Percentiles rank a stretch among this genome's conserved stretches.
These are phyloP conservation scores for Mormyrus hasselquistii DNA, from an alignment of 2,797 vertebrate genomes.

Conservation along the genomic window DNA sequence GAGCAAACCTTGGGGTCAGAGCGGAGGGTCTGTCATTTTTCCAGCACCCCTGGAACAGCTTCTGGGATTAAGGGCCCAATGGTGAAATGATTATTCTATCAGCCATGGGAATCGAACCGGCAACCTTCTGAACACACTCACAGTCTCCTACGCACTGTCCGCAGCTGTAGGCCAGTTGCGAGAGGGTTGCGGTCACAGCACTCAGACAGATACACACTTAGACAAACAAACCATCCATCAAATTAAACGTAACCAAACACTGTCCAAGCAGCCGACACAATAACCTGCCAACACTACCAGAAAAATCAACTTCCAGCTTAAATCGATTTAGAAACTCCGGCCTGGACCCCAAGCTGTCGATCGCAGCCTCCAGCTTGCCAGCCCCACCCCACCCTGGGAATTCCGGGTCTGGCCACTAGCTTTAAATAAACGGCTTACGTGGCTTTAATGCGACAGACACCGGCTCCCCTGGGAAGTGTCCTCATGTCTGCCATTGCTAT, in stretches of 20 bases:
- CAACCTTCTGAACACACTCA: neutral
- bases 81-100: neutral
- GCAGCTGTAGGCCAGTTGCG: neutral
- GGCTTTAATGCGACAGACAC: constrained; percentile 3
- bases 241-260: neutral
- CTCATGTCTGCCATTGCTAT: constrained; percentile 10
- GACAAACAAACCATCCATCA: neutral
- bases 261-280: neutral
- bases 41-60: neutral
- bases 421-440: constrained; percentile 38
- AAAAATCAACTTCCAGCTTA: neutral
- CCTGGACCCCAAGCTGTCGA: neutral
- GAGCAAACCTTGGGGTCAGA: neutral
- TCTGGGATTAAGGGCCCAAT: neutral
- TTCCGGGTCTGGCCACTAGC: constrained; percentile 28
- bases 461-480: neutral
- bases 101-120: neutral
- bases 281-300: neutral
- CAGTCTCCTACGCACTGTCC: neutral
- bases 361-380: neutral
- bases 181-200: neutral
- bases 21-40: neutral
- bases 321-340: neutral
- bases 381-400: constrained; percentile 13
- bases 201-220: neutral